phyloP scores from a whole-genome alignment of 2,888 invertebrate genomes.

The Spisula subtruncata region DNA sequence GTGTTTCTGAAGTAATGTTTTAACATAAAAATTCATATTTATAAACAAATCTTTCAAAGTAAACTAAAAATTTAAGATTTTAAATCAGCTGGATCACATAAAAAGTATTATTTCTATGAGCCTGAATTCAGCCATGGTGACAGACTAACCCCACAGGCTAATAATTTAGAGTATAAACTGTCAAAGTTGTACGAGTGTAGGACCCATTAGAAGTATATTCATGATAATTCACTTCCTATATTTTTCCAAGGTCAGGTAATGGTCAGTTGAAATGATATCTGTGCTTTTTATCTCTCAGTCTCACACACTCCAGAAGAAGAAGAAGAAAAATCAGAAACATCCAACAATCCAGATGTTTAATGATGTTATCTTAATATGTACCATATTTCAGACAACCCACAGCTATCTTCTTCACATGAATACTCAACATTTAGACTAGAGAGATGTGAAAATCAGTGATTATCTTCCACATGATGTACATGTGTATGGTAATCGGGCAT shows the following conservation, averaged over 20 bases:
- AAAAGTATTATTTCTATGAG: neutral
- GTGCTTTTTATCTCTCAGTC: neutral
- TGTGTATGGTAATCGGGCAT: too few relatives aligned
- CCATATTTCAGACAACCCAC: neutral
- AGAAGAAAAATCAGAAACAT: neutral
- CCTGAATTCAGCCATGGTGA: neutral
- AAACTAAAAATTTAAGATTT: too few relatives aligned
- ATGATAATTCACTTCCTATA: too few relatives aligned
- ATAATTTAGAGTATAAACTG: too few relatives aligned
- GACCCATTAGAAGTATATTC: too few relatives aligned
- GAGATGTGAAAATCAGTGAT: too few relatives aligned
- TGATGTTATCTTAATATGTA: neutral
- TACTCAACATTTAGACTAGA: too few relatives aligned
- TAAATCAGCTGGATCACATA: neutral
- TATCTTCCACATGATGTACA: too few relatives aligned
- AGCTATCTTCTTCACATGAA: neutral
- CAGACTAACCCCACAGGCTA: neutral
- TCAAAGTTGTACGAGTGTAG: too few relatives aligned
- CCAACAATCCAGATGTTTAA: neutral
- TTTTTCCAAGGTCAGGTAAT: neutral
- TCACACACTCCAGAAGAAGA: neutral
- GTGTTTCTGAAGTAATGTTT: too few relatives aligned
- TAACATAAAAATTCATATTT: too few relatives aligned
- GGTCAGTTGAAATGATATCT: neutral
- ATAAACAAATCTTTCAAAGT: too few relatives aligned